Evolutionary conservation across 2,113 vertebrate species (phyloP).

Genomic region (Dipodomys spectabilis): DNA sequence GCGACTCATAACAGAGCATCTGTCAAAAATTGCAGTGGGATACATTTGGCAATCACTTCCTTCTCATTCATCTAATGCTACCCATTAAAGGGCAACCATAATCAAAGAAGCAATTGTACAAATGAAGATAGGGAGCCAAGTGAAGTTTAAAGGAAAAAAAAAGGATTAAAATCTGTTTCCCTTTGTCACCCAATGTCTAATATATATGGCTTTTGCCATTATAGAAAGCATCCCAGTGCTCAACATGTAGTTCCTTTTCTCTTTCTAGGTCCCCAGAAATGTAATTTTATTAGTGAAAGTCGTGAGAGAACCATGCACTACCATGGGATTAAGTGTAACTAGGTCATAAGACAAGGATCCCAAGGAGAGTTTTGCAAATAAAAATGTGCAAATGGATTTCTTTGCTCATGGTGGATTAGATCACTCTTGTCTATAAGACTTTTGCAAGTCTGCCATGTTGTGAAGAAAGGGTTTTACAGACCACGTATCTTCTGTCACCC

Average conservation of each 20-base stretch:
- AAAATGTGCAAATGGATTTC: slow-evolving; percentile 58
- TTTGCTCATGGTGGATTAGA: background rate
- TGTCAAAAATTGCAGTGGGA: slow-evolving; percentile 75
- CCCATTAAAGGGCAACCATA: slow-evolving; percentile 49
- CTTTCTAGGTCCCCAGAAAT: background rate
- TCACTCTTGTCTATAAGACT: background rate
- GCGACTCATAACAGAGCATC: slow-evolving; percentile 66
- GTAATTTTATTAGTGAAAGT: background rate
- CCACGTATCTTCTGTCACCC: background rate
- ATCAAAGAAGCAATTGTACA: slow-evolving; percentile 53
- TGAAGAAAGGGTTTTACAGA: background rate
- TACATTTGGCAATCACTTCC: slow-evolving; percentile 45
- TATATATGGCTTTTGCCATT: background rate
- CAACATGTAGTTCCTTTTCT: background rate
- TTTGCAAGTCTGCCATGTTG: slow-evolving; percentile 29
- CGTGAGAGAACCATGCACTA: background rate
- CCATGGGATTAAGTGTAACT: slow-evolving; percentile 26
- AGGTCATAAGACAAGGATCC: background rate
- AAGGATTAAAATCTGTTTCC: background rate
- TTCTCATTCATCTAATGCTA: slow-evolving; percentile 55
- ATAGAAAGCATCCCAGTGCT: background rate
- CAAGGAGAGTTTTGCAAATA: slow-evolving; percentile 54
- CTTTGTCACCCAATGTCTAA: background rate
- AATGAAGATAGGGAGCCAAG: slow-evolving; percentile 47
- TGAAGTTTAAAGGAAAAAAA: slow-evolving; percentile 20